phyloP scores from a whole-genome alignment of 2,888 invertebrate genomes.

The Malacosoma neustria region DNA sequence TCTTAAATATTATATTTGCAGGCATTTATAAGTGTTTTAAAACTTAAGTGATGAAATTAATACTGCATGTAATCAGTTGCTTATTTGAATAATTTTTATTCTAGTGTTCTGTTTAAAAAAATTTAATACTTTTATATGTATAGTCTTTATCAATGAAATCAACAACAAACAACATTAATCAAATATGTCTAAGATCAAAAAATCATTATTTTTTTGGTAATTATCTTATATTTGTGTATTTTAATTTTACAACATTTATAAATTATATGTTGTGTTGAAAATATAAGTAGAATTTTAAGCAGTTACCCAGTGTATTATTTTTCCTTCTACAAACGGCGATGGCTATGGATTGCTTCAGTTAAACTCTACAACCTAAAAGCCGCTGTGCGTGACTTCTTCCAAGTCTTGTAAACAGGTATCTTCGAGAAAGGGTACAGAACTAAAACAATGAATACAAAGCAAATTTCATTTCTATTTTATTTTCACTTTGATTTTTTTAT shows the following conservation, averaged over 20 bases:
- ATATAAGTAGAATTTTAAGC: constrained; percentile 32
- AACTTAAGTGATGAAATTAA: no score
- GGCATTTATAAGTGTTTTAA: no score
- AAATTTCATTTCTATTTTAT: constrained; percentile 65
- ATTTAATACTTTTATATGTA: background rate
- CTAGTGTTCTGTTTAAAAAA: no score
- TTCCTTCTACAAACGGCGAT: no score
- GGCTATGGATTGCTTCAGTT: no score
- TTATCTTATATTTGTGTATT: constrained; percentile 11
- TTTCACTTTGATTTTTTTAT: constrained; percentile 74
- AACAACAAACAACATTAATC: constrained; percentile 13
- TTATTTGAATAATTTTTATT: no score
- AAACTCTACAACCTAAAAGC: no score
- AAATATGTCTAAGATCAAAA: constrained; percentile 20
- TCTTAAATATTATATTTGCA: no score
- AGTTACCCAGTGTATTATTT: constrained; percentile 21
- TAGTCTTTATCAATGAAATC: constrained; percentile 15
- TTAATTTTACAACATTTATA: constrained; percentile 24
- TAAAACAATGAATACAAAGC: constrained; percentile 20
- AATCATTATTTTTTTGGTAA: constrained; percentile 7
- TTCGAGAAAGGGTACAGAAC: constrained; percentile 3
- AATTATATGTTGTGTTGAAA: constrained; percentile 25
- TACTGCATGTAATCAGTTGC: no score
- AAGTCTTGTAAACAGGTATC: no score
- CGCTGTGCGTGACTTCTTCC: no score